Conservation (phyloP, 2,888 invertebrate species). For the Scaptomyza polygonia region DNA sequence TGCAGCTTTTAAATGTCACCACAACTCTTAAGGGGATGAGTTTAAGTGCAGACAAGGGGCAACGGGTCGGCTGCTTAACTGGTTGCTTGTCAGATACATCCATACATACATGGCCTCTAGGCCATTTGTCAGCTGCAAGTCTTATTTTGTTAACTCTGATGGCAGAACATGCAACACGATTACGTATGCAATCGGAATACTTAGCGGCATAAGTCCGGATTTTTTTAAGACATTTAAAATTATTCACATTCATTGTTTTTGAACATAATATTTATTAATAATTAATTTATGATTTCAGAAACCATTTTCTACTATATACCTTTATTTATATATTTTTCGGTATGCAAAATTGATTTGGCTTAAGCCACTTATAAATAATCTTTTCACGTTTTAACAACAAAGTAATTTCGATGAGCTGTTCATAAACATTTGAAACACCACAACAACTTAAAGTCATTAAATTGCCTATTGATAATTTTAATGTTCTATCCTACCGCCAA, state of each 20-base stretch:
- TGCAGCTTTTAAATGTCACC: slow-evolving; percentile 79
- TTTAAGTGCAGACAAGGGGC: slow-evolving; percentile 44
- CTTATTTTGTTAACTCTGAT: slow-evolving; percentile 42
- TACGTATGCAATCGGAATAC: slow-evolving; percentile 72
- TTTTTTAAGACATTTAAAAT: slow-evolving; percentile 22
- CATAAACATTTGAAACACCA: neutral
- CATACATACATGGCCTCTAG: slow-evolving; percentile 40
- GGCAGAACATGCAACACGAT: slow-evolving; percentile 46
- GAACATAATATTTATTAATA: too few relatives aligned
- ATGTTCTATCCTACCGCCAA: slow-evolving; percentile 15
- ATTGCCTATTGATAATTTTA: slow-evolving; percentile 33
- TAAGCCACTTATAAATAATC: neutral
- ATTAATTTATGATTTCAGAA: too few relatives aligned
- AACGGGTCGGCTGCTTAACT: slow-evolving; percentile 12
- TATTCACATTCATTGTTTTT: too few relatives aligned
- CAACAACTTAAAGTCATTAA: slow-evolving; percentile 17
- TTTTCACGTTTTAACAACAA: neutral
- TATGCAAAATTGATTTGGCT: too few relatives aligned
- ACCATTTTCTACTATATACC: too few relatives aligned
- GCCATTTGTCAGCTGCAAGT: slow-evolving; percentile 37
- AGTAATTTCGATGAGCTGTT: neutral
- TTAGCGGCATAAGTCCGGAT: slow-evolving; percentile 46
- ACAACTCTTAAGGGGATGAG: slow-evolving; percentile 24
- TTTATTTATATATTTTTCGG: too few relatives aligned
- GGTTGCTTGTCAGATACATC: slow-evolving; percentile 28